Base-by-base conservation (phyloP, 2,888 invertebrate species). In the Drosophila cognata region DNA sequence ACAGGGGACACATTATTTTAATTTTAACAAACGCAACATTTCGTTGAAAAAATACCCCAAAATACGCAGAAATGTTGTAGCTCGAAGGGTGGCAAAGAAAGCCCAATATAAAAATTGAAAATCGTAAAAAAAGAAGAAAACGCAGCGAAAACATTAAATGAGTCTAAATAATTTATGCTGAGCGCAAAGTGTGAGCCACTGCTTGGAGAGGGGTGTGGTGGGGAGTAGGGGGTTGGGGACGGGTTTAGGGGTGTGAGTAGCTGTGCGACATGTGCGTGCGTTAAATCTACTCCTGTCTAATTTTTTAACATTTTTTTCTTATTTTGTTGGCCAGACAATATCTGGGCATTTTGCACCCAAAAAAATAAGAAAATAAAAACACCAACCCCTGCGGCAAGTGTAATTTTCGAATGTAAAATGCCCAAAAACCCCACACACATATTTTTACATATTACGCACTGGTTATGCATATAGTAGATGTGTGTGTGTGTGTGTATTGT, bases 1-100 rank as follows among this genome's bases (percentile, higher is more conserved):
- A 92, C 92, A 91, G 80, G 92, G 92, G 92, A 92, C 91, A 92
- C 92, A 92, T 92, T 92, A 91, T 91, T 92, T 88, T 84, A 86
- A 89, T 88, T 91, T 92, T 82, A 71, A 56, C 69, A 13, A 71
- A 53, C 66, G 82, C 64, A 66, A 71, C 31, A 87, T 84, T 74
- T 77, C 52, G 41, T 72, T 74, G 67, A 41, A 79, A 88, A 84
- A 81, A 73, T 68, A 71, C 77, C 81, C 75, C 74, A 84, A 81
- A 80, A 81, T 25, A 58, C 16, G 18, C 66, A 71, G 58, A 56
- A 72, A 74, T 74, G 31, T 21, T 38, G 53, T 58, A 33, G 69
- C 72, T 73, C 41, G 77, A 80, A 81, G 88, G 88, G 91, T 89
- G 88, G 86, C 71, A 78, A 63, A 63, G 61, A 75, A 75, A 69